These are phyloP conservation scores for Copidosoma aretas DNA, from an alignment of 2,888 invertebrate genomes.

Conservation along the genomic window DNA sequence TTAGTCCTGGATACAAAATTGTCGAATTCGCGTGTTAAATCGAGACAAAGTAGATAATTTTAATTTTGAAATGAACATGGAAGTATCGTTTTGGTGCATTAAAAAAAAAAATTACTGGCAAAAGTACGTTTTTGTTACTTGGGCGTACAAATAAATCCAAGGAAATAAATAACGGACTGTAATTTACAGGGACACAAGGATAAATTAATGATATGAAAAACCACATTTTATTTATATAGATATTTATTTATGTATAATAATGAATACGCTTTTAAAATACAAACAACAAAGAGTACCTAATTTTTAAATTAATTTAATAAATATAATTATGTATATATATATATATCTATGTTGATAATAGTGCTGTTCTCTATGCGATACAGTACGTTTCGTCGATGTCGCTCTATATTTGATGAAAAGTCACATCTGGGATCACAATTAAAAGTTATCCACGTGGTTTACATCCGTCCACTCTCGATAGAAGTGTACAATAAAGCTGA, in stretches of 20 bases:
- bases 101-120: too few relatives aligned
- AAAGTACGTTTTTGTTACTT: too few relatives aligned
- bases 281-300: constrained; percentile 62
- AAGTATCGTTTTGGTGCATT: too few relatives aligned
- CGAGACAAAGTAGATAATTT: too few relatives aligned
- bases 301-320: constrained; percentile 62
- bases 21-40: too few relatives aligned
- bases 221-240: constrained; percentile 55
- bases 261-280: constrained; percentile 63
- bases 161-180: too few relatives aligned
- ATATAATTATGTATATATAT: constrained; percentile 54
- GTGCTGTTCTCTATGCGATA: constrained; percentile 56
- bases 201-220: not conserved
- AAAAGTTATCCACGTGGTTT: not conserved
- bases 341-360: constrained; percentile 58
- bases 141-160: too few relatives aligned
- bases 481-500: too few relatives aligned
- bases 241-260: constrained; percentile 61
- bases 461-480: too few relatives aligned
- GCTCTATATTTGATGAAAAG: constrained; percentile 54
- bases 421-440: constrained; percentile 47
- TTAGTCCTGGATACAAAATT: too few relatives aligned
- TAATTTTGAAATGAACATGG: too few relatives aligned
- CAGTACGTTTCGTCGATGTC: constrained; percentile 55
- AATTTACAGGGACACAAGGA: too few relatives aligned